Evolutionary conservation across 2,888 invertebrate species (phyloP).

Genomic region (Cephus sareptanus): DNA sequence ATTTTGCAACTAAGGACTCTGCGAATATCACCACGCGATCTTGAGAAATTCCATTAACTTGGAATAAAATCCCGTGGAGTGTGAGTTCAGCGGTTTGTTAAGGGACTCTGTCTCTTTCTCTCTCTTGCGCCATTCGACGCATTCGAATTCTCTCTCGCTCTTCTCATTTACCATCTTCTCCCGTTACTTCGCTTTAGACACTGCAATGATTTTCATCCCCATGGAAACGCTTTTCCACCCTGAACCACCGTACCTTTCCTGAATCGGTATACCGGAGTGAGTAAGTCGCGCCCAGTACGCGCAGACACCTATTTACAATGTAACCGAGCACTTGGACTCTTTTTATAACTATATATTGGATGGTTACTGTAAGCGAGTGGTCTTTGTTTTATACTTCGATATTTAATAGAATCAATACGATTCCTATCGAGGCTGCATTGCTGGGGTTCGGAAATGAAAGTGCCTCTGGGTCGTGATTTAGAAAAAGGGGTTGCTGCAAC

Average conservation of each 20-base stretch:
- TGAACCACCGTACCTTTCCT: not conserved
- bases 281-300: not conserved
- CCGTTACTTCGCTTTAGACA: slow-evolving; percentile 4
- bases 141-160: slow-evolving; percentile 5
- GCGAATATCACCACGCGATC: not conserved
- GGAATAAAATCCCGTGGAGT: slow-evolving; percentile 59
- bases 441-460: slow-evolving; percentile 15
- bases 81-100: slow-evolving; percentile 63
- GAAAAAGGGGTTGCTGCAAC: slow-evolving; percentile 23
- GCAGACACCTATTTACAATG: not conserved
- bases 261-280: not conserved
- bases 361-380: not conserved
- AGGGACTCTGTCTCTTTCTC: slow-evolving; percentile 37
- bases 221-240: not conserved
- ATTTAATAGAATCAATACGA: slow-evolving; percentile 19
- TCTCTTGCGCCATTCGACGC: not conserved
- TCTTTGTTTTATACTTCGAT: slow-evolving; percentile 18
- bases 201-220: slow-evolving; percentile 13
- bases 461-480: slow-evolving; percentile 24
- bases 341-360: not conserved
- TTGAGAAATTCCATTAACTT: slow-evolving; percentile 54
- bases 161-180: not conserved
- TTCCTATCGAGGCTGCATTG: slow-evolving; percentile 5
- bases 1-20: not conserved
- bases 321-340: not conserved